These are phyloP conservation scores for Listronotus oregonensis DNA, from an alignment of 1,140 invertebrate genomes.

Conservation along the genomic window DNA sequence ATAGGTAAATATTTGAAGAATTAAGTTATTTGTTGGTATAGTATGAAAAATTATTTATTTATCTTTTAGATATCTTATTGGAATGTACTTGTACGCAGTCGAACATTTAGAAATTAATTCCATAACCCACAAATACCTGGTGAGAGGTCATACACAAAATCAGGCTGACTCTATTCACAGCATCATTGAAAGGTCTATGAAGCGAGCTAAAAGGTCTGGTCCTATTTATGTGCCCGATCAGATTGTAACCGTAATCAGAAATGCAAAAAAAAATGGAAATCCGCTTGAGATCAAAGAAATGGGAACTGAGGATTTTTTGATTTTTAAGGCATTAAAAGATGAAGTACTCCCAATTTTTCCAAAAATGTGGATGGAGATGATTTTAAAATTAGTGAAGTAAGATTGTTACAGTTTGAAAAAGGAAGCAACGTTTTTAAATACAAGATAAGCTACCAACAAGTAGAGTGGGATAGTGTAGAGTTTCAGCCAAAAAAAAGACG, in stretches of 20 bases:
- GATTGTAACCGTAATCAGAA: conserved; percentile 36
- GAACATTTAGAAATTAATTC: too few species aligned
- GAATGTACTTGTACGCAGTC: too few species aligned
- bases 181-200: too few species aligned
- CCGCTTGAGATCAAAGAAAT: conserved; percentile 25
- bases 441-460: conserved; percentile 15
- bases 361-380: conserved; percentile 1
- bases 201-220: too few species aligned
- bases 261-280: conserved; percentile 55
- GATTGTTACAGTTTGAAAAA: conserved; percentile 25
- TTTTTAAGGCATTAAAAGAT: not conserved
- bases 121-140: too few species aligned
- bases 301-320: conserved; percentile 23
- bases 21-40: too few species aligned
- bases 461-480: conserved; percentile 5
- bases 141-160: too few species aligned
- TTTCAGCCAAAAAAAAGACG: conserved; percentile 9
- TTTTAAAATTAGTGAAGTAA: conserved; percentile 20
- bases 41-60: too few species aligned
- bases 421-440: conserved; percentile 12
- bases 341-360: not conserved
- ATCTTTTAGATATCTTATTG: too few species aligned
- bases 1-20: too few species aligned
- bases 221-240: conserved; percentile 43
- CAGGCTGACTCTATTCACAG: too few species aligned